Conservation (phyloP, 2,888 invertebrate species). For the Caenorhabditis zanzibari region DNA sequence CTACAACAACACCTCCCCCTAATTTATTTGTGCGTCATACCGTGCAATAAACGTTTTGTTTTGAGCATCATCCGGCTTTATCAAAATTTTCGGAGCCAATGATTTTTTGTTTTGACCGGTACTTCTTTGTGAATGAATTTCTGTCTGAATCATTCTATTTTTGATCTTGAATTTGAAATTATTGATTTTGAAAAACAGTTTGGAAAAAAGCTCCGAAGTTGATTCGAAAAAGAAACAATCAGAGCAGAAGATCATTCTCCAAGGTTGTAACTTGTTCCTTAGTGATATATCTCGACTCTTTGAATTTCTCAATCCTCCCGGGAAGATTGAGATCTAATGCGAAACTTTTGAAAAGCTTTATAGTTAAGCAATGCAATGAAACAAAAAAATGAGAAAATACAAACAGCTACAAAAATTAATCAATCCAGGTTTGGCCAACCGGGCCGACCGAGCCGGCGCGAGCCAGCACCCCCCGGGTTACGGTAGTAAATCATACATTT, state of each 20-base stretch:
- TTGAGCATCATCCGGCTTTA: constrained; percentile 48
- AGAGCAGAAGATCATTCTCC: neutral
- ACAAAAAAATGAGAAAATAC: too few relatives aligned
- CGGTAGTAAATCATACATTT: too few relatives aligned
- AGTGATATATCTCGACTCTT: too few relatives aligned
- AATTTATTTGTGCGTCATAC: constrained; percentile 62
- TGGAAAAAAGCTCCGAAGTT: neutral
- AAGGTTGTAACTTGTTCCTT: too few relatives aligned
- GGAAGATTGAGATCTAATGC: too few relatives aligned
- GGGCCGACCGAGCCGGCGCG: too few relatives aligned
- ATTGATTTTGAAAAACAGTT: neutral
- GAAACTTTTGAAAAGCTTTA: too few relatives aligned
- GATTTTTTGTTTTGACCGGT: constrained; percentile 53
- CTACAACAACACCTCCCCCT: neutral
- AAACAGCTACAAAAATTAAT: too few relatives aligned
- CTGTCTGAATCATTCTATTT: constrained; percentile 31
- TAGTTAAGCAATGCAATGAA: too few relatives aligned
- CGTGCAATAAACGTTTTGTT: constrained; percentile 61
- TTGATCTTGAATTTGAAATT: neutral
- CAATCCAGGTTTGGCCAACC: too few relatives aligned
- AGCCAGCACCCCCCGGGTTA: too few relatives aligned
- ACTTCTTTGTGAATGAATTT: constrained; percentile 51
- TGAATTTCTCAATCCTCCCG: too few relatives aligned
- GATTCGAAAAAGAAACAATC: neutral
- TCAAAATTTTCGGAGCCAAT: constrained; percentile 29